Percentiles rank a stretch among this genome's conserved stretches.
Conservation (phyloP, 2,113 vertebrate species). For the Silurus asotus region DNA sequence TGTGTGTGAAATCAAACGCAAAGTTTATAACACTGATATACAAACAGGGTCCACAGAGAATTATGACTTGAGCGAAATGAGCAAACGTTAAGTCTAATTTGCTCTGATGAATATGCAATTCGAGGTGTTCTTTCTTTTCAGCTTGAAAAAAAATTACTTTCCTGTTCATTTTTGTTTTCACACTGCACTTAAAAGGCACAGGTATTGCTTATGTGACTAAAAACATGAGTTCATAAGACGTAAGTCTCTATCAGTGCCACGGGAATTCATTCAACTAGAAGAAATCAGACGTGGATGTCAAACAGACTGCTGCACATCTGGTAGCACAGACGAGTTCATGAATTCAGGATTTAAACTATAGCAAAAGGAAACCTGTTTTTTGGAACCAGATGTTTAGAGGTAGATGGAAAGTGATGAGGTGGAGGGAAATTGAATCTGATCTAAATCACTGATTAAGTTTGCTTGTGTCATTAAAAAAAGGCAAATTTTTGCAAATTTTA, state of each 20-base stretch:
- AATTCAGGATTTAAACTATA: background rate
- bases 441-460: background rate
- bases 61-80: background rate
- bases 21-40: background rate
- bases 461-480: background rate
- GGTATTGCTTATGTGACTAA: background rate
- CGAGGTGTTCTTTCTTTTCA: background rate
- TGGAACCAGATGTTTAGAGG: background rate
- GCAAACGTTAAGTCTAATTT: background rate
- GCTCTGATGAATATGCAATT: background rate
- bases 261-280: constrained; percentile 1
- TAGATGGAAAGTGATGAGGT: background rate
- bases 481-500: no score
- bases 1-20: background rate
- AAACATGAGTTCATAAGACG: background rate
- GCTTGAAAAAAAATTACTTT: background rate
- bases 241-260: background rate
- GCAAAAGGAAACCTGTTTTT: constrained; percentile 7
- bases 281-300: background rate
- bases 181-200: background rate
- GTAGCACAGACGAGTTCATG: constrained; percentile 31
- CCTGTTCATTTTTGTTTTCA: background rate
- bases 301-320: constrained; percentile 31
- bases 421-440: background rate
- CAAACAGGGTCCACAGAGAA: background rate